phyloP scores from a whole-genome alignment of 2,888 invertebrate species.

The Mythimna lalbum region DNA sequence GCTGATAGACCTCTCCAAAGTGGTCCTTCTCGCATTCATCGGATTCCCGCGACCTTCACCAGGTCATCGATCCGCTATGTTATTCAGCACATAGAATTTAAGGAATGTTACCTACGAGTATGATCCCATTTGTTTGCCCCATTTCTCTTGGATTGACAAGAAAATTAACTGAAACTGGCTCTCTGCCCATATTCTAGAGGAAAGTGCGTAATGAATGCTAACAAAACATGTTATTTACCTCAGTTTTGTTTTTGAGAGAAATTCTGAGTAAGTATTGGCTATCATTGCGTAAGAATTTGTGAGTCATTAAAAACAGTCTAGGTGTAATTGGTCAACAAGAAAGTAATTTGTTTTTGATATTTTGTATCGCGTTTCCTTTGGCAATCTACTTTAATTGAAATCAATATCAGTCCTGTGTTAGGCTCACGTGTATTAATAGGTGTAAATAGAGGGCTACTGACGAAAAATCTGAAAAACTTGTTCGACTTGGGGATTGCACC shows the following conservation, averaged over 20 bases:
- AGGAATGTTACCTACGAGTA: slow-evolving; percentile 7
- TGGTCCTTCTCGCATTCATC: too few species aligned
- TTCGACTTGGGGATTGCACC: too few species aligned
- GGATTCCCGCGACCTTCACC: too few species aligned
- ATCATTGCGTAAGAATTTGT: slow-evolving; percentile 37
- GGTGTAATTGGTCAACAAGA: too few species aligned
- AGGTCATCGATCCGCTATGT: not conserved
- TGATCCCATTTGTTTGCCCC: slow-evolving; percentile 4
- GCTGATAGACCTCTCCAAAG: too few species aligned
- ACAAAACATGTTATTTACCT: slow-evolving; percentile 49
- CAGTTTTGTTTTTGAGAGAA: slow-evolving; percentile 31
- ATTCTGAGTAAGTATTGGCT: slow-evolving; percentile 14
- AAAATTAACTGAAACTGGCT: slow-evolving; percentile 32
- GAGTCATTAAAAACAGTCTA: slow-evolving; percentile 2
- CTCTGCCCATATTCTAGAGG: slow-evolving; percentile 30
- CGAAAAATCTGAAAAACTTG: too few species aligned
- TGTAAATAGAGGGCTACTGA: too few species aligned
- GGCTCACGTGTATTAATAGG: too few species aligned
- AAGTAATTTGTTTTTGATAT: too few species aligned
- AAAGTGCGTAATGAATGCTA: slow-evolving; percentile 26
- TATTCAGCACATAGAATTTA: slow-evolving; percentile 7
- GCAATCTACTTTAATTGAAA: too few species aligned
- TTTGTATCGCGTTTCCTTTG: too few species aligned
- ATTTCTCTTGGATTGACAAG: slow-evolving; percentile 44
- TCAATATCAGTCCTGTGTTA: too few species aligned